Conservation (phyloP, 2,797 vertebrate species). For the Pelobates cultripes region DNA sequence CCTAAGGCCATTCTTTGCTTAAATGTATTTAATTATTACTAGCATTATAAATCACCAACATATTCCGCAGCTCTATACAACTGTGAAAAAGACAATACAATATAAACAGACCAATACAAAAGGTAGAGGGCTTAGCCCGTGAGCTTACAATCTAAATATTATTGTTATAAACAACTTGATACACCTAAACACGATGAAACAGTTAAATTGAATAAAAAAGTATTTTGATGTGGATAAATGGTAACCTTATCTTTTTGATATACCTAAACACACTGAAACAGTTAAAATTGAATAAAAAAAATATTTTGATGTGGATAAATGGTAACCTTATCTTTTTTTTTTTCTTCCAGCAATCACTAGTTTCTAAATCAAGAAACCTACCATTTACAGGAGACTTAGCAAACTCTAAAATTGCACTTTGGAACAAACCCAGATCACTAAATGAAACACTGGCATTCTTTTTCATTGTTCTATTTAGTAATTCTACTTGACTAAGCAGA, state of each 20-base stretch:
- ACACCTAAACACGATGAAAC: neutral
- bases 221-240: neutral
- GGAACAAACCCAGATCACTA: slow-evolving; percentile 16
- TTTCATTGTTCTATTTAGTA: slow-evolving; percentile 19
- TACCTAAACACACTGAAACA: neutral
- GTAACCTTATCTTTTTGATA: slow-evolving; percentile 33
- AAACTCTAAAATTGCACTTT: slow-evolving; percentile 35
- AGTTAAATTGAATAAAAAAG: neutral
- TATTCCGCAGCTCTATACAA: too few relatives aligned
- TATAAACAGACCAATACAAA: too few relatives aligned
- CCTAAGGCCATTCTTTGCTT: too few relatives aligned
- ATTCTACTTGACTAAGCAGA: slow-evolving; percentile 9
- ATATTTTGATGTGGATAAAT: neutral
- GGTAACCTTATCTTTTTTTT: slow-evolving; percentile 35
- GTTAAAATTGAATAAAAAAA: neutral
- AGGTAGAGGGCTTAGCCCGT: too few relatives aligned
- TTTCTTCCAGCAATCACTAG: slow-evolving; percentile 35
- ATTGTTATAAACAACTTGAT: too few relatives aligned
- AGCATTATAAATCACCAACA: too few relatives aligned
- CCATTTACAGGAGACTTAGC: slow-evolving; percentile 26
- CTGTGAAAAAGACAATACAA: too few relatives aligned
- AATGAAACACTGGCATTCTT: slow-evolving; percentile 12
- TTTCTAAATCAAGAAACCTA: slow-evolving; percentile 45
- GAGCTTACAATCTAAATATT: too few relatives aligned
- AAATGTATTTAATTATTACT: too few relatives aligned